A percentile compares a stretch with the other conserved stretches of the same genome.
These are phyloP conservation scores for Dysdera silvatica DNA, from an alignment of 1,140 invertebrate genomes.

Conservation along the genomic window DNA sequence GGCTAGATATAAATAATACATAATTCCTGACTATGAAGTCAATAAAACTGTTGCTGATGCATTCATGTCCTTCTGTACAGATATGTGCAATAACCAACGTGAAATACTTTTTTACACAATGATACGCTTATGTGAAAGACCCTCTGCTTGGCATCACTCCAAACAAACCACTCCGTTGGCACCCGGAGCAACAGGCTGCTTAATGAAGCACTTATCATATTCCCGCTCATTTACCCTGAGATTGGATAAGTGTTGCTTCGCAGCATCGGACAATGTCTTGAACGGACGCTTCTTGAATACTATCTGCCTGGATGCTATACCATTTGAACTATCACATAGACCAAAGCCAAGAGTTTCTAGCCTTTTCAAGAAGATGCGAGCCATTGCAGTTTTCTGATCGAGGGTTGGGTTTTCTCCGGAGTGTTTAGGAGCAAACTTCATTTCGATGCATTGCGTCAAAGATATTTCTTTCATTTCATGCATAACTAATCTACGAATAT, in stretches of 20 bases:
- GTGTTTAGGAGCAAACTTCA: slow-evolving; percentile 7
- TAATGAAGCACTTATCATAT: slow-evolving; percentile 23
- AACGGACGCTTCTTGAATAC: slow-evolving; percentile 23
- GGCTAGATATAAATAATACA: too few relatives aligned
- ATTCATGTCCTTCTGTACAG: too few relatives aligned
- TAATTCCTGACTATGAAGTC: too few relatives aligned
- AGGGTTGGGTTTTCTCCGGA: slow-evolving; percentile 2
- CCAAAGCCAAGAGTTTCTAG: slow-evolving; percentile 13
- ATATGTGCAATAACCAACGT: too few relatives aligned
- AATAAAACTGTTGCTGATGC: too few relatives aligned
- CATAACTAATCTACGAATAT: background rate
- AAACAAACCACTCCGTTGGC: too few relatives aligned
- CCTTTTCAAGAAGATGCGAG: slow-evolving; percentile 6
- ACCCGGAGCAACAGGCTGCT: too few relatives aligned
- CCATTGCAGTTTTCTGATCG: slow-evolving; percentile 4
- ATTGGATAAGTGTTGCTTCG: background rate
- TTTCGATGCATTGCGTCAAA: slow-evolving; percentile 7
- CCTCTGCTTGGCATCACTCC: too few relatives aligned
- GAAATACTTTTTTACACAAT: too few relatives aligned
- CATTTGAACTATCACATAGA: slow-evolving; percentile 7
- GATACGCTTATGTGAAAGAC: too few relatives aligned
- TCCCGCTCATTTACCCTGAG: slow-evolving; percentile 5
- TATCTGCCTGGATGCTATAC: slow-evolving; percentile 1
- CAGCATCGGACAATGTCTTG: slow-evolving; percentile 10
- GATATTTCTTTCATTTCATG: background rate